phyloP scores from a whole-genome alignment of 2,113 vertebrate genomes.

The Zapus hudsonius region DNA sequence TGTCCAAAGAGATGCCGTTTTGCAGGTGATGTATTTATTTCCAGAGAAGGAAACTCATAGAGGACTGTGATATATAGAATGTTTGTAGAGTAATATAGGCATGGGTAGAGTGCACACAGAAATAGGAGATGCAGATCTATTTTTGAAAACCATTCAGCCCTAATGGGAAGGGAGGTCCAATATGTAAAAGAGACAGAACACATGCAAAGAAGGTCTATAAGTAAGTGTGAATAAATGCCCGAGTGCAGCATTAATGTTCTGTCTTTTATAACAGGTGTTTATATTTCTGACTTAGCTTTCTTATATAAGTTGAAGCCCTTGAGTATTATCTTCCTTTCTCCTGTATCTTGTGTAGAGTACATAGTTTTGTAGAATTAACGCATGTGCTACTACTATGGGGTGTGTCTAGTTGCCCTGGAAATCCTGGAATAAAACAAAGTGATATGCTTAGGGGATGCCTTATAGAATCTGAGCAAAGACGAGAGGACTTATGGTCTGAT shows the following conservation, averaged over 20 bases:
- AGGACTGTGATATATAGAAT: constrained; percentile 12
- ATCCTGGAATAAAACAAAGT: background rate
- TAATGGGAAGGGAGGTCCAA: constrained; percentile 8
- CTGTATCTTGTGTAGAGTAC: background rate
- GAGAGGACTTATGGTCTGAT: background rate
- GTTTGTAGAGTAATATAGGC: constrained; percentile 21
- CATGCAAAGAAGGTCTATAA: background rate
- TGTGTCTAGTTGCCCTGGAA: background rate
- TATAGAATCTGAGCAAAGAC: background rate
- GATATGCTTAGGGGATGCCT: background rate
- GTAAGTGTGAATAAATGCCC: background rate
- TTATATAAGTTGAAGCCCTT: background rate
- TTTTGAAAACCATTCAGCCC: constrained; percentile 19
- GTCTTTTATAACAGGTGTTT: background rate
- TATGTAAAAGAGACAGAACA: background rate
- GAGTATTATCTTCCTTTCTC: constrained; percentile 16
- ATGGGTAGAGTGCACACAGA: constrained; percentile 15
- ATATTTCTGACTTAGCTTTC: background rate
- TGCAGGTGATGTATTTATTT: constrained; percentile 38
- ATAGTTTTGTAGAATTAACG: background rate
- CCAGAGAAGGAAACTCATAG: background rate
- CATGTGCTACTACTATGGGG: background rate
- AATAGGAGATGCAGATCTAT: constrained; percentile 23
- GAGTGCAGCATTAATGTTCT: constrained; percentile 28
- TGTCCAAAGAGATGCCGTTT: constrained; percentile 49